Percentiles rank a stretch among this genome's conserved stretches.
phyloP scores from a whole-genome alignment of 2,113 vertebrate genomes.

The Aviceda subcristata region DNA sequence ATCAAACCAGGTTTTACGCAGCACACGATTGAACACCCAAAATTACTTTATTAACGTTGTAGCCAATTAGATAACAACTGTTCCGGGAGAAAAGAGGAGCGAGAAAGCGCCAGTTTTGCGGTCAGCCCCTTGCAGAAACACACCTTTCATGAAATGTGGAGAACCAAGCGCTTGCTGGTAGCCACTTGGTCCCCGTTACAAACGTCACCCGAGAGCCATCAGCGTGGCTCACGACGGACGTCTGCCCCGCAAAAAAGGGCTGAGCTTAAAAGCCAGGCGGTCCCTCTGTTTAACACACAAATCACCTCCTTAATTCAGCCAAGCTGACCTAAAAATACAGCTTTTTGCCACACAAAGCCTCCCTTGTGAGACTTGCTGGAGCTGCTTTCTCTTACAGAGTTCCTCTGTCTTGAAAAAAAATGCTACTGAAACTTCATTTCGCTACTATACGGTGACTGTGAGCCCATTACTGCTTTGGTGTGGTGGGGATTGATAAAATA shows the following conservation, averaged over 20 bases:
- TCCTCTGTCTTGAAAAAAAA: not conserved
- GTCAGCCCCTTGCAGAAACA: not conserved
- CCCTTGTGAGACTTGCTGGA: not conserved
- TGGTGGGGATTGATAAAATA: not conserved
- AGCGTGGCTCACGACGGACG: accelerated
- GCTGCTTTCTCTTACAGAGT: not conserved
- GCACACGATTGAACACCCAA: not conserved
- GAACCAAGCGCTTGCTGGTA: not conserved
- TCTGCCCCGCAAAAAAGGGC: not conserved
- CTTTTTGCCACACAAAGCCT: conserved; percentile 32
- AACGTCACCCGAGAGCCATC: not conserved
- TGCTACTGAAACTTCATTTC: not conserved
- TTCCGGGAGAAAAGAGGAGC: not conserved
- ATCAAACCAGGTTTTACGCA: not conserved
- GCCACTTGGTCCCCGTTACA: not conserved
- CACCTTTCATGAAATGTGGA: not conserved
- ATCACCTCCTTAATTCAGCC: not conserved
- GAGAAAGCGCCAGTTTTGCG: not conserved
- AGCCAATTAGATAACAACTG: not conserved
- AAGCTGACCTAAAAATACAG: conserved; percentile 29
- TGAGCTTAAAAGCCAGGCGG: not conserved
- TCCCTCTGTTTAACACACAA: not conserved
- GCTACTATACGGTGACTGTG: accelerated
- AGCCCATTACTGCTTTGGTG: not conserved
- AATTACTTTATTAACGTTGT: not conserved